Conservation (phyloP, 2,113 vertebrate genomes). For the Nothocercus nigrocapillus region DNA sequence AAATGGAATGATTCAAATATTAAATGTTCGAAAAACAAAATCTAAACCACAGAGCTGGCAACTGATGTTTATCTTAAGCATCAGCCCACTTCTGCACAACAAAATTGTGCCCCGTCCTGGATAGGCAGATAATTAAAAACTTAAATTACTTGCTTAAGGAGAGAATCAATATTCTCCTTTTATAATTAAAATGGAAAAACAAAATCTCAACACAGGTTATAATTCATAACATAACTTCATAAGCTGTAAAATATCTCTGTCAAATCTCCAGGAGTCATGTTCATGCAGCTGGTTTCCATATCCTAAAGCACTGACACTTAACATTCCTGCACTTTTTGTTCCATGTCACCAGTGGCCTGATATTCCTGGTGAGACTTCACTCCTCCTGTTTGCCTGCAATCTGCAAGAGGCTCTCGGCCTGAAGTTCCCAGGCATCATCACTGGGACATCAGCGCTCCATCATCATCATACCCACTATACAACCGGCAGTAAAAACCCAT, state of each 20-base stretch:
- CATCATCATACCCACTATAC: fast-evolving
- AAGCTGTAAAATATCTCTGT: background rate
- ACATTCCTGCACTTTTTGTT: background rate
- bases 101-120: background rate
- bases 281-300: background rate
- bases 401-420: background rate
- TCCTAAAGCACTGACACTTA: background rate
- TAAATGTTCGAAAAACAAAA: background rate
- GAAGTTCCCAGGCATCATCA: fast-evolving
- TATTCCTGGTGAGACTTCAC: background rate
- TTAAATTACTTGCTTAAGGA: background rate
- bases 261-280: background rate
- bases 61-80: background rate
- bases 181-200: background rate
- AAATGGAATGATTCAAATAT: background rate
- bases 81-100: background rate
- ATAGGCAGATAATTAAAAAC: background rate
- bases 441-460: background rate
- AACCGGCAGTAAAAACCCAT: background rate
- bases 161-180: background rate
- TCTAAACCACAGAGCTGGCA: background rate
- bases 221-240: background rate
- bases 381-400: background rate
- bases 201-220: background rate
- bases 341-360: background rate